A percentile compares a stretch with the other conserved stretches of the same genome.
Evolutionary conservation across 2,113 vertebrate species (phyloP).

Genomic region (Perca flavescens): DNA sequence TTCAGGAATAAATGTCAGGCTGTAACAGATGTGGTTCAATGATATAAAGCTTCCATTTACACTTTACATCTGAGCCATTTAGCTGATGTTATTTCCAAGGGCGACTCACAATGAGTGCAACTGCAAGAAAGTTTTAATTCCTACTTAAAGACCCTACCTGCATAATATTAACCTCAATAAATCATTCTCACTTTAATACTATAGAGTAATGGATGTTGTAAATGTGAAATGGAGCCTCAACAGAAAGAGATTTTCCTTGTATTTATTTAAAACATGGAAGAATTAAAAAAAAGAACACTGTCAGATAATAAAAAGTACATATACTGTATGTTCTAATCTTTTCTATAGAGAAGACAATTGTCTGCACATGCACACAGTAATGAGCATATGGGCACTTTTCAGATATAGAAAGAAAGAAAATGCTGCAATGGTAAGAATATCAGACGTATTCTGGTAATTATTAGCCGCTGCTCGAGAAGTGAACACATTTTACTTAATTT

Average conservation of each 20-base stretch:
- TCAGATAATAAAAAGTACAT: background rate
- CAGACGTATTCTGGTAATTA: conserved; percentile 11
- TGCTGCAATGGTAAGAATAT: background rate
- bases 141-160: background rate
- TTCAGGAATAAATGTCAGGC: conserved; percentile 33
- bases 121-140: background rate
- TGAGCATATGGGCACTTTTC: background rate
- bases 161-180: conserved; percentile 28
- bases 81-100: conserved; percentile 22
- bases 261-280: background rate
- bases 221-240: background rate
- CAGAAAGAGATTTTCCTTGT: background rate
- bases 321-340: background rate
- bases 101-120: conserved; percentile 11
- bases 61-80: conserved; percentile 18
- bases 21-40: conserved; percentile 6
- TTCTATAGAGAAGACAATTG: background rate
- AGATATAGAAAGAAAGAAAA: background rate
- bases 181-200: conserved; percentile 5
- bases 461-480: background rate
- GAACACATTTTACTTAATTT: background rate
- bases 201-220: background rate
- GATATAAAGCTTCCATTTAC: conserved; percentile 16
- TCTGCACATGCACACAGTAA: background rate
- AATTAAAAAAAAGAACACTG: background rate